These are phyloP conservation scores for Falcunculus frontatus DNA, from an alignment of 2,113 vertebrate genomes.

Conservation along the genomic window DNA sequence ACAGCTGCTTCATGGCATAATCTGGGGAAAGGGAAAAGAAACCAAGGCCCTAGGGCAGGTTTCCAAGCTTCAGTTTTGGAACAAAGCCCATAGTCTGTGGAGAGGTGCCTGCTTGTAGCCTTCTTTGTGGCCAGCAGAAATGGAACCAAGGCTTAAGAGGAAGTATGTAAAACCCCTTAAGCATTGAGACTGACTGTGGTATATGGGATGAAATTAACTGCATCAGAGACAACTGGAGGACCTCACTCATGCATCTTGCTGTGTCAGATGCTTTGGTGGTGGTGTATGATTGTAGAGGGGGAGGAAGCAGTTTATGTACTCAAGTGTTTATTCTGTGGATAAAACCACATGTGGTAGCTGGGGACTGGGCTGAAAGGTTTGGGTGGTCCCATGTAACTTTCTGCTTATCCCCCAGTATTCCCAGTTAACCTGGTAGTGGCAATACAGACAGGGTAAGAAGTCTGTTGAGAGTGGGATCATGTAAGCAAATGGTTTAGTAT, in stretches of 20 bases:
- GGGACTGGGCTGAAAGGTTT: neutral
- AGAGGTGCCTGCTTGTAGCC: neutral
- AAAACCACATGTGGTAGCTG: neutral
- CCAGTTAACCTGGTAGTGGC: neutral
- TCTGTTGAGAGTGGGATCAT: neutral
- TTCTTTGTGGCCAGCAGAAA: neutral
- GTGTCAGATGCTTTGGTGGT: neutral
- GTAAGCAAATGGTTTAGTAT: neutral
- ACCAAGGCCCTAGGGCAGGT: neutral
- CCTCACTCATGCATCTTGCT: neutral
- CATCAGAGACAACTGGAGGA: neutral
- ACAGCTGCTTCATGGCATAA: neutral
- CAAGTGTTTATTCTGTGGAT: neutral
- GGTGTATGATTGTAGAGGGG: neutral
- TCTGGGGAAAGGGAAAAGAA: neutral
- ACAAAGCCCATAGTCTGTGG: neutral
- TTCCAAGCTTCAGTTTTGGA: neutral
- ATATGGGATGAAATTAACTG: neutral
- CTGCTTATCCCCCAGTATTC: neutral
- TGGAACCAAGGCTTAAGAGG: neutral
- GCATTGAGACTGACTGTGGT: neutral
- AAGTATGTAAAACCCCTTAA: neutral
- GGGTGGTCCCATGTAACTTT: neutral
- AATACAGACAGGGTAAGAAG: neutral
- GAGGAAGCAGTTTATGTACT: neutral